Percentiles rank a stretch among this genome's conserved stretches.
Evolutionary conservation across 2,888 invertebrate genomes (phyloP).

Genomic region (Xylota sylvarum): DNA sequence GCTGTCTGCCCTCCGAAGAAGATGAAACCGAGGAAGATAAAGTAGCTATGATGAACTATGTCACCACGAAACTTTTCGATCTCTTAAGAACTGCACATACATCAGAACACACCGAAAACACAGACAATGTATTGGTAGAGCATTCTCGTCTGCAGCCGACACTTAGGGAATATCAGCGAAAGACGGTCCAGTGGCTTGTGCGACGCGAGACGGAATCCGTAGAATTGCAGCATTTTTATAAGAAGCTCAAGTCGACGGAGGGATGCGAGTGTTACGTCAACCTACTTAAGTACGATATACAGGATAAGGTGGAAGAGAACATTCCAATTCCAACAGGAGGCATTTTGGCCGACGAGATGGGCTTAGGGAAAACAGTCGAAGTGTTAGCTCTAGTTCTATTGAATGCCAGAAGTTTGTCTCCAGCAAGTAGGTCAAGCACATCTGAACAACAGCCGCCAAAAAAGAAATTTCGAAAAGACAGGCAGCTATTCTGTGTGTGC

Average conservation of each 20-base stretch:
- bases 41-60: slow-evolving; percentile 80
- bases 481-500: slow-evolving; percentile 47
- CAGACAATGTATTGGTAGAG: slow-evolving; percentile 79
- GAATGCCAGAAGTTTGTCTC: slow-evolving; percentile 83
- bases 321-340: slow-evolving; percentile 87
- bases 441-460: neutral
- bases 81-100: slow-evolving; percentile 77
- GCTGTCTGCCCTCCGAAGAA: neutral
- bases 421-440: slow-evolving; percentile 43
- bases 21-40: slow-evolving; percentile 17
- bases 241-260: slow-evolving; percentile 77
- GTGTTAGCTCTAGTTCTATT: slow-evolving; percentile 88
- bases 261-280: slow-evolving; percentile 81
- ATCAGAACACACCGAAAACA: slow-evolving; percentile 68
- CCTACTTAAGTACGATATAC: slow-evolving; percentile 78
- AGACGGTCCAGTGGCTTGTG: slow-evolving; percentile 90
- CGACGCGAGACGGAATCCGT: slow-evolving; percentile 85
- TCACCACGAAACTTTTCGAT: slow-evolving; percentile 81
- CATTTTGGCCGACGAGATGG: slow-evolving; percentile 93
- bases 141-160: slow-evolving; percentile 85
- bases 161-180: slow-evolving; percentile 88
- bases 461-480: slow-evolving; percentile 31
- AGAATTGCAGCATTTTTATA: slow-evolving; percentile 78
- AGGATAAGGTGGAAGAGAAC: slow-evolving; percentile 81
- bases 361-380: slow-evolving; percentile 92